A percentile compares a stretch with the other conserved stretches of the same genome.
phyloP scores from a whole-genome alignment of 2,888 invertebrate species.

The Cantharis flavilabris region DNA sequence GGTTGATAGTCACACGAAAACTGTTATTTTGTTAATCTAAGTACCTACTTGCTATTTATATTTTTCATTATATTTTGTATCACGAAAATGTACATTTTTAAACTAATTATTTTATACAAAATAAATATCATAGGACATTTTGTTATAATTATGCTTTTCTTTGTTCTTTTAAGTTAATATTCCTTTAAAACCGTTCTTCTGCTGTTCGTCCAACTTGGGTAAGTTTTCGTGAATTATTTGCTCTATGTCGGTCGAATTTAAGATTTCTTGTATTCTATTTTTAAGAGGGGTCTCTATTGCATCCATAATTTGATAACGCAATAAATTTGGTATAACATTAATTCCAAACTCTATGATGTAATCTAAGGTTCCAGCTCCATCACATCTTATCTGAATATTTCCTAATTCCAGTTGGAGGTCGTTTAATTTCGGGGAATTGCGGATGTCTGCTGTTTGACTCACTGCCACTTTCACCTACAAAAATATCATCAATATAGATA shows the following conservation, averaged over 20 bases:
- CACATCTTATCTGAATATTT: slow-evolving; percentile 81
- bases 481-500: neutral
- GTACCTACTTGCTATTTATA: slow-evolving; percentile 48
- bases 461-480: slow-evolving; percentile 63
- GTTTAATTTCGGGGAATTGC: slow-evolving; percentile 71
- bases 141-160: slow-evolving; percentile 6
- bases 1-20: slow-evolving; percentile 33
- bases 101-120: slow-evolving; percentile 55
- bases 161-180: slow-evolving; percentile 13
- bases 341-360: slow-evolving; percentile 79
- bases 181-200: slow-evolving; percentile 53
- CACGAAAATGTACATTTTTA: slow-evolving; percentile 56
- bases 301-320: slow-evolving; percentile 87
- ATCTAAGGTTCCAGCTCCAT: slow-evolving; percentile 87
- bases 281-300: slow-evolving; percentile 79
- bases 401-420: slow-evolving; percentile 80
- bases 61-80: slow-evolving; percentile 56
- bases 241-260: slow-evolving; percentile 77
- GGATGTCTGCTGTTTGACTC: slow-evolving; percentile 78
- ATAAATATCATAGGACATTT: slow-evolving; percentile 30
- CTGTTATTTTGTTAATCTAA: slow-evolving; percentile 31
- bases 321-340: slow-evolving; percentile 81
- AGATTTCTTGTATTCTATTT: slow-evolving; percentile 72
- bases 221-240: slow-evolving; percentile 71
- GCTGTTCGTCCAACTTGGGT: slow-evolving; percentile 67